Conservation (phyloP, 1,140 invertebrate genomes). For the Pachyrhynchus sulphureomaculatus region DNA sequence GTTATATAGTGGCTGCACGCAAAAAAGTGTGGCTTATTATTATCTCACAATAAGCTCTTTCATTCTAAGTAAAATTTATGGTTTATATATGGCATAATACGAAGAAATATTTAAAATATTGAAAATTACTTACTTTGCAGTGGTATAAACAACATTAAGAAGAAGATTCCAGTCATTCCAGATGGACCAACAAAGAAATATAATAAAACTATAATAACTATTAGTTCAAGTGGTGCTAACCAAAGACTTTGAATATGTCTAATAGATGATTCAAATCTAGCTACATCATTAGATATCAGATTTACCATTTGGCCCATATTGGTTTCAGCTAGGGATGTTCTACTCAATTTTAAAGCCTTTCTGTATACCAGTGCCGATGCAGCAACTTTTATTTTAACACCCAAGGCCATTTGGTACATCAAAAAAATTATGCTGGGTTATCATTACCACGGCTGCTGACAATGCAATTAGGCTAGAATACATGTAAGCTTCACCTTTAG, state of each 20-base stretch:
- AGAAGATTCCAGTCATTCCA: slow-evolving; percentile 72
- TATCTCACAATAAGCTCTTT: no score
- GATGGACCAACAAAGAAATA: slow-evolving; percentile 70
- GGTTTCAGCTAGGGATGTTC: slow-evolving; percentile 70
- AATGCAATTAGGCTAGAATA: not conserved
- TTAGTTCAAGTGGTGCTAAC: slow-evolving; percentile 74
- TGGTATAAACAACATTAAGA: slow-evolving; percentile 79
- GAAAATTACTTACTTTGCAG: slow-evolving; percentile 65
- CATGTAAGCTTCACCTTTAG: slow-evolving; percentile 1
- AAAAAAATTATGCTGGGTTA: slow-evolving; percentile 80
- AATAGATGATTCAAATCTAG: slow-evolving; percentile 67
- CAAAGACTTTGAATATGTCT: slow-evolving; percentile 68
- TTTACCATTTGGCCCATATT: slow-evolving; percentile 84
- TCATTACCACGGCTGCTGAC: slow-evolving; percentile 6
- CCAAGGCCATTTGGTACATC: slow-evolving; percentile 67
- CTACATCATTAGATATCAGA: slow-evolving; percentile 80
- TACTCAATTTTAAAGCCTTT: slow-evolving; percentile 66
- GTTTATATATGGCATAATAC: no score
- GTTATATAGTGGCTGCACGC: no score
- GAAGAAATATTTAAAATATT: not conserved
- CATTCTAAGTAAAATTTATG: no score
- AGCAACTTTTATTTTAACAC: slow-evolving; percentile 79
- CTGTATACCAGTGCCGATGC: slow-evolving; percentile 75
- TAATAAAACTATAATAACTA: slow-evolving; percentile 72
- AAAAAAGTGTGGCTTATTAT: no score